Percentiles rank a stretch among this genome's conserved stretches.
Conservation (phyloP, 2,888 invertebrate genomes). For the Troides helena region DNA sequence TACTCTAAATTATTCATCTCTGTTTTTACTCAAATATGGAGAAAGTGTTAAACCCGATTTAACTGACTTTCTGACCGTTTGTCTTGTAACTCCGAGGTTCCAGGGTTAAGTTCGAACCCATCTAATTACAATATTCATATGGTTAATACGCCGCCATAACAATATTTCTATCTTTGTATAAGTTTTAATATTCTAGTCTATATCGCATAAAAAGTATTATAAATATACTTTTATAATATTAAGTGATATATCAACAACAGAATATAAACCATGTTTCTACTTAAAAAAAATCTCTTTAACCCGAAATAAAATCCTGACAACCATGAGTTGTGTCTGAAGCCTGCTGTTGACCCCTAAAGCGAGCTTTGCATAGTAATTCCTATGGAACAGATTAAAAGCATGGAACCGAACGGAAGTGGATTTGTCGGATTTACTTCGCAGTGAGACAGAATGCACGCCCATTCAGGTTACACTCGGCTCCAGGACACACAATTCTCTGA, state of each 20-base stretch:
- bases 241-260: no score
- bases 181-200: no score
- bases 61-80: not conserved
- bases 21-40: slow-evolving; percentile 20
- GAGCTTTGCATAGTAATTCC: slow-evolving; percentile 28
- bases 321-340: slow-evolving; percentile 5
- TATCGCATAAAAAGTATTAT: no score
- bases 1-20: not conserved
- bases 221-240: no score
- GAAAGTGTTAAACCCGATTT: not conserved
- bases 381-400: slow-evolving; percentile 21
- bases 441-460: not conserved
- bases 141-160: no score
- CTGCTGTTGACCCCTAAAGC: slow-evolving; percentile 19
- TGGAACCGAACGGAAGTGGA: slow-evolving; percentile 24
- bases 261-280: not conserved
- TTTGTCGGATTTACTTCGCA: slow-evolving; percentile 21
- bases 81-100: no score
- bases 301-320: slow-evolving; percentile 1
- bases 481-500: not conserved
- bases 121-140: no score
- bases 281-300: not conserved
- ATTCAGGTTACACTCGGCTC: slow-evolving; percentile 9
- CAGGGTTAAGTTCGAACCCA: no score
- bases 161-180: no score